phyloP scores from a whole-genome alignment of 2,113 vertebrate genomes.

The Hippocampus zosterae region DNA sequence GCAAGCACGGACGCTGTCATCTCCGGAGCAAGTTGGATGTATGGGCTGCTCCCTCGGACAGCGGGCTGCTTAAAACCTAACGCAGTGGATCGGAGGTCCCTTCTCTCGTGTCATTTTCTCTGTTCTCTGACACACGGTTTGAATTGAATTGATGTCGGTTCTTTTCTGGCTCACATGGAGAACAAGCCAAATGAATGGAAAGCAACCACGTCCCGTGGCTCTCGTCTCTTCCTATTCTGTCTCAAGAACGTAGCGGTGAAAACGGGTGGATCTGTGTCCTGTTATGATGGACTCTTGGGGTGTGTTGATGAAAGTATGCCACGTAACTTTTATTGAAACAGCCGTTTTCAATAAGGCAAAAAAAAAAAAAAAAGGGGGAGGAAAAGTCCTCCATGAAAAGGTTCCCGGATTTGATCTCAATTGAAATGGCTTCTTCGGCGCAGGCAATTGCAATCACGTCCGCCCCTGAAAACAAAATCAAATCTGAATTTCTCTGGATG shows the following conservation, averaged over 20 bases:
- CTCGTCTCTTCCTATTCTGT: not conserved
- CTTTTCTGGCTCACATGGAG: too few relatives aligned
- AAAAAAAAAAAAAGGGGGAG: too few relatives aligned
- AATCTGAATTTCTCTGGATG: not conserved
- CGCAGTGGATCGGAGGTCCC: conserved; percentile 46
- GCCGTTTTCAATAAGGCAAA: too few relatives aligned
- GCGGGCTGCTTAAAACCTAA: conserved; percentile 38
- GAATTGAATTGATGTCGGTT: not conserved
- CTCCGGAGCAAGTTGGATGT: conserved; percentile 29
- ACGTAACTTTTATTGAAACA: too few relatives aligned
- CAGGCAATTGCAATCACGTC: too few relatives aligned
- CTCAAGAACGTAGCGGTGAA: too few relatives aligned
- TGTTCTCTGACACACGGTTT: conserved; percentile 19
- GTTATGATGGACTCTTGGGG: too few relatives aligned
- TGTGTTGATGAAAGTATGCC: too few relatives aligned
- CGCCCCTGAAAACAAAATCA: not conserved
- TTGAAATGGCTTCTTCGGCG: too few relatives aligned
- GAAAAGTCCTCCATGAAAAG: too few relatives aligned
- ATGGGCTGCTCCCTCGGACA: conserved; percentile 45
- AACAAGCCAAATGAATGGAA: not conserved
- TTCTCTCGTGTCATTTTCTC: conserved; percentile 11
- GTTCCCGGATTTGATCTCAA: too few relatives aligned
- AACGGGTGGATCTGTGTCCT: too few relatives aligned
- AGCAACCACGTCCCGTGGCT: not conserved
- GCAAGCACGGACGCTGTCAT: conserved; percentile 36